Percentiles rank a stretch among this genome's conserved stretches.
These are phyloP conservation scores for Trachymyrmex septentrionalis DNA, from an alignment of 1,140 invertebrate genomes.

Conservation along the genomic window DNA sequence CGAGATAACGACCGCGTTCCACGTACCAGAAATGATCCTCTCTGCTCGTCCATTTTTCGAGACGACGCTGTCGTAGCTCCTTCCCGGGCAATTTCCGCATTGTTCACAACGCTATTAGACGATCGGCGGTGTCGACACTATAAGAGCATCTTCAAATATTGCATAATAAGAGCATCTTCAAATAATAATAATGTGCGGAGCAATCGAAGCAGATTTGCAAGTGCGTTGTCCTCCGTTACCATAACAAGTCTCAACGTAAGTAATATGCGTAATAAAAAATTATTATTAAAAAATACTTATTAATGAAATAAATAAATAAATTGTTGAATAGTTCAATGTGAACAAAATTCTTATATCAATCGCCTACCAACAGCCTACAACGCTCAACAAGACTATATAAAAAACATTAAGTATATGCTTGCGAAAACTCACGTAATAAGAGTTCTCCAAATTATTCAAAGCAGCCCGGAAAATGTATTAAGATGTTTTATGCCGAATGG, in stretches of 20 bases:
- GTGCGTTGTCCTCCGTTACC: background rate
- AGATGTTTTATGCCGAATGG: constrained; percentile 50
- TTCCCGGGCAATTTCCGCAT: constrained; percentile 76
- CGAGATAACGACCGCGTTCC: constrained; percentile 69
- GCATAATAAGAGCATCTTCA: background rate
- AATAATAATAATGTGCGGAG: background rate
- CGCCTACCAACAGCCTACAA: no score
- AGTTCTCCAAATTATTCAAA: constrained; percentile 46
- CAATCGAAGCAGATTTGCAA: constrained; percentile 5
- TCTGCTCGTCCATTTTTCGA: constrained; percentile 46
- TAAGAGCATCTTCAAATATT: background rate
- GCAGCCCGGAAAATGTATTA: constrained; percentile 56
- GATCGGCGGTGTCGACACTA: constrained; percentile 5
- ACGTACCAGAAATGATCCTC: constrained; percentile 60
- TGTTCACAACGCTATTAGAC: constrained; percentile 55
- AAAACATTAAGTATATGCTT: background rate
- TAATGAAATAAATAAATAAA: background rate
- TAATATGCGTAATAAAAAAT: background rate
- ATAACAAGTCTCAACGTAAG: background rate
- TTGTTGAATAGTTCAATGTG: background rate
- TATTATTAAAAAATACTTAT: background rate
- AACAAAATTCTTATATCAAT: background rate
- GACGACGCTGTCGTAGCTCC: constrained; percentile 51
- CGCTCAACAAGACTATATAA: no score
- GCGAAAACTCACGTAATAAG: constrained; percentile 20